phyloP scores from a whole-genome alignment of 2,797 vertebrate genomes.

The Poeciliopsis turneri region DNA sequence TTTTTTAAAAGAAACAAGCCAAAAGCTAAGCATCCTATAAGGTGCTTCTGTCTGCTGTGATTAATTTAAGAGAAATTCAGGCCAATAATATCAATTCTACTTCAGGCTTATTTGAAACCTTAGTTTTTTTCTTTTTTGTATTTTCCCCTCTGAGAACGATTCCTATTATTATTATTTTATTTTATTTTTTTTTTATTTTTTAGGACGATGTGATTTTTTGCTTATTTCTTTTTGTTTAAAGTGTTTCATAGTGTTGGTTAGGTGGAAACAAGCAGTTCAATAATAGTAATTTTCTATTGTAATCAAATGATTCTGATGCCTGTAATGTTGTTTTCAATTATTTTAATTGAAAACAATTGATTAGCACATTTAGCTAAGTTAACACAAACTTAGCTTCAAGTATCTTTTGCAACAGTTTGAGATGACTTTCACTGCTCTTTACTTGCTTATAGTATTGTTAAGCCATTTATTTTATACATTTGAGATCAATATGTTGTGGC shows the following conservation, averaged over 20 bases:
- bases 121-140: conserved; percentile 37
- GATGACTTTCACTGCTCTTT: neutral
- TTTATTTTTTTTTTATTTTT: too few species aligned
- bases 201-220: neutral
- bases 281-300: neutral
- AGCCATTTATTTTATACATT: neutral
- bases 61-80: conserved; percentile 53
- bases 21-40: conserved; percentile 22
- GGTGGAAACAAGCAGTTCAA: neutral
- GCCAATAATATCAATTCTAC: conserved; percentile 43
- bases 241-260: neutral
- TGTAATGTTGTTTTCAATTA: neutral
- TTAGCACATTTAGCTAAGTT: neutral
- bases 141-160: neutral
- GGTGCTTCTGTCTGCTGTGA: conserved; percentile 35
- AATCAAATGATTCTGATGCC: neutral
- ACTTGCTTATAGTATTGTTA: neutral
- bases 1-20: conserved; percentile 5
- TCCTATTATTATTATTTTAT: neutral
- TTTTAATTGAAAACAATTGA: neutral
- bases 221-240: neutral
- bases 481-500: neutral
- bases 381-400: neutral
- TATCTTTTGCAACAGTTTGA: neutral
- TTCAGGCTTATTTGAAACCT: conserved; percentile 32